Conservation (phyloP, 35 echinoderm and acorn worm species). For the Lytechinus variegatus region DNA sequence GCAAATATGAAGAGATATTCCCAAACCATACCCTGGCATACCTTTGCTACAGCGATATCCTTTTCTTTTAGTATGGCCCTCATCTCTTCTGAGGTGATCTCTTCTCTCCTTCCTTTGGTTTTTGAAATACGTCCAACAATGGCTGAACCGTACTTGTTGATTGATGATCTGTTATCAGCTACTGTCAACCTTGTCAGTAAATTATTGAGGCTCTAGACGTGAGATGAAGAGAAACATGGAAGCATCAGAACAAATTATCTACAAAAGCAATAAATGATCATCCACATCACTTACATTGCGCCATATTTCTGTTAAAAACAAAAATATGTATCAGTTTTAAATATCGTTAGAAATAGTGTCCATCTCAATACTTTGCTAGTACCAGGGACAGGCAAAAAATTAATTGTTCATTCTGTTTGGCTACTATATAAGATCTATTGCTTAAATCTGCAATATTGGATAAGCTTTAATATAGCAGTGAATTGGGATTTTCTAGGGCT, state of each 20-base stretch:
- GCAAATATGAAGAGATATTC: too few species aligned
- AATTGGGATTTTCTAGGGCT: too few species aligned
- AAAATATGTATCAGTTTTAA: too few species aligned
- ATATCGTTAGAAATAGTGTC: too few species aligned
- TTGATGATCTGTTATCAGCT: conserved; percentile 73
- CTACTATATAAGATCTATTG: too few species aligned
- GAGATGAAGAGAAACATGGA: not conserved
- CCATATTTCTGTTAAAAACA: too few species aligned
- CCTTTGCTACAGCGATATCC: conserved; percentile 87
- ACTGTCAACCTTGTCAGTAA: conserved; percentile 75
- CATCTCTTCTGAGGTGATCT: conserved; percentile 96
- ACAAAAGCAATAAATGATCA: not conserved
- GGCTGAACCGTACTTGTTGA: conserved; percentile 73
- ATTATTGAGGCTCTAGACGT: conserved; percentile 65
- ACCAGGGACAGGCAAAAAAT: too few species aligned
- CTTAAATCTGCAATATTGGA: too few species aligned
- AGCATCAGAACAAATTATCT: not conserved
- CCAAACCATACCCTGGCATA: not conserved
- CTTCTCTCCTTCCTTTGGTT: conserved; percentile 74
- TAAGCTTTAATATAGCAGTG: too few species aligned
- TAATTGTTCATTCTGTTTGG: too few species aligned
- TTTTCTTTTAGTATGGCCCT: conserved; percentile 91
- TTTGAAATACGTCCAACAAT: conserved; percentile 80
- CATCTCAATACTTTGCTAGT: too few species aligned
- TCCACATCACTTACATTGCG: too few species aligned